These are phyloP conservation scores for Holacanthella duospinosa DNA, from an alignment of 2,888 invertebrate genomes.

Conservation along the genomic window DNA sequence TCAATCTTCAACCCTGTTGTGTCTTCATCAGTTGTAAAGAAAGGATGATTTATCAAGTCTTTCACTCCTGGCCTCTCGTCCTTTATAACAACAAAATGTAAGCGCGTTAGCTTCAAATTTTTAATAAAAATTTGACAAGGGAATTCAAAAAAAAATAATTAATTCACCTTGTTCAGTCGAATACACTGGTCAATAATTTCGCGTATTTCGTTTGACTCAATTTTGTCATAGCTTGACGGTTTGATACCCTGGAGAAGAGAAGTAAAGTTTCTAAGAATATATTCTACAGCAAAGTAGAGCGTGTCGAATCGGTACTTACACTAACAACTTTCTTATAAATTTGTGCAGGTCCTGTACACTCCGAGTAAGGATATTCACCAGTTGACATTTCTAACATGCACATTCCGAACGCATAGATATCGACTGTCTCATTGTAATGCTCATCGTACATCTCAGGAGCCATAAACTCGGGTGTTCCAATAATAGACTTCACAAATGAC, in stretches of 20 bases:
- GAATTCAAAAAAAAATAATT: no score
- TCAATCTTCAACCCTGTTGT: slow-evolving; percentile 65
- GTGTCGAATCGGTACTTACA: no score
- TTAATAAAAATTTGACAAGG: no score
- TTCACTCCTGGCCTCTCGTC: slow-evolving; percentile 86
- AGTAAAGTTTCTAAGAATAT: background rate
- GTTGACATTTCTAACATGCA: slow-evolving; percentile 99
- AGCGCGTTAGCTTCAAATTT: no score
- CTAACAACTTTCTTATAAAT: slow-evolving; percentile 97
- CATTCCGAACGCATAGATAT: slow-evolving; percentile 99
- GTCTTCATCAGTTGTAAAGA: slow-evolving; percentile 77
- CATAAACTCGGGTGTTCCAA: slow-evolving; percentile 92
- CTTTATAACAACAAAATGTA: no score
- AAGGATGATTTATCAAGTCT: slow-evolving; percentile 86
- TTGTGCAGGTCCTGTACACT: slow-evolving; percentile 96
- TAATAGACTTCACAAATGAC: slow-evolving; percentile 97
- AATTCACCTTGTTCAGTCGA: slow-evolving; percentile 70
- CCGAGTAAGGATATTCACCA: slow-evolving; percentile 97
- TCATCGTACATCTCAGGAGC: slow-evolving; percentile 86
- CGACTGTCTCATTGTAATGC: slow-evolving; percentile 97
- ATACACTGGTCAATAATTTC: slow-evolving; percentile 96
- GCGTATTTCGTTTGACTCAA: slow-evolving; percentile 85
- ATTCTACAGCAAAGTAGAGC: no score
- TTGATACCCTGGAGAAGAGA: slow-evolving; percentile 66
- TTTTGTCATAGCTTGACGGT: slow-evolving; percentile 89